Evolutionary conservation across 35 echinoderm and acorn worm genomes (phyloP).

Genomic region (Ptychodera flava): DNA sequence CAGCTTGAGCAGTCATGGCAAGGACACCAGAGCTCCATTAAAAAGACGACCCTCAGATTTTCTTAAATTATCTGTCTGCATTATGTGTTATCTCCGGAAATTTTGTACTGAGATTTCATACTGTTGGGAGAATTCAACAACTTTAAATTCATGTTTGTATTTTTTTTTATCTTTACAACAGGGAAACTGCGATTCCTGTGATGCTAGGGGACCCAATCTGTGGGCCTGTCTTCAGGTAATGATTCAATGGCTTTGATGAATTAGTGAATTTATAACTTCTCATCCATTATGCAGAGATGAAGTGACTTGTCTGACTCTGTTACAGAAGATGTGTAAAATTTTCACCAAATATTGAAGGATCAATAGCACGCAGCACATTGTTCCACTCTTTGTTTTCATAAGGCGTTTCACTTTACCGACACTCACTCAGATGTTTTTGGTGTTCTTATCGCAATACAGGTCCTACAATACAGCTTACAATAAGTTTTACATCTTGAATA

Average conservation of each 20-base stretch:
- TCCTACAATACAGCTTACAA: too few species aligned
- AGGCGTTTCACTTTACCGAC: neutral
- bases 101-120: neutral
- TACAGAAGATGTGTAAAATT: neutral
- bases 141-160: neutral
- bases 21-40: neutral
- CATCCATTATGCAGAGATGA: neutral
- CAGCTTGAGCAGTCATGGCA: neutral
- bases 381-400: neutral
- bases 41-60: neutral
- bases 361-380: neutral
- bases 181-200: slow-evolving; percentile 51
- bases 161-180: neutral
- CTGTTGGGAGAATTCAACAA: neutral
- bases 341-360: neutral
- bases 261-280: neutral
- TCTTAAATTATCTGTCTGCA: too few species aligned
- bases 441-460: too few species aligned
- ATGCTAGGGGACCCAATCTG: slow-evolving; percentile 50
- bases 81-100: neutral
- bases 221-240: slow-evolving; percentile 67
- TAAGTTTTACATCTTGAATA: too few species aligned
- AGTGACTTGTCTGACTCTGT: neutral
- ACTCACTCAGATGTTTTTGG: neutral
- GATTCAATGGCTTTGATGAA: neutral